Evolutionary conservation across 2,888 invertebrate species (phyloP), one percentile per base, ranked within the genome.

Genomic region (Rhingia campestris): DNA sequence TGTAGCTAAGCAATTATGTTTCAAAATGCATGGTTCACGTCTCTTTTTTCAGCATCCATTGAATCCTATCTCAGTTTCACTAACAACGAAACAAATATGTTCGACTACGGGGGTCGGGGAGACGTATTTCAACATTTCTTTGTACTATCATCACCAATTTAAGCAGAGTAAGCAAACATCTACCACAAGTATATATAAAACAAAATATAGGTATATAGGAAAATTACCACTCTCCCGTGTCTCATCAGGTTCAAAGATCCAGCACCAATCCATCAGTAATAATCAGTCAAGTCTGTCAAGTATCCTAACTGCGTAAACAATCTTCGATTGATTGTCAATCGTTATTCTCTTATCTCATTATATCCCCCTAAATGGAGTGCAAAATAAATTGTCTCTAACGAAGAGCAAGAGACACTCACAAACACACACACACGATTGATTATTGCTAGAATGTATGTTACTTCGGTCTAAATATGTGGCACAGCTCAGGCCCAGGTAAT

Each of bases 301-400:
- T 54, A 10, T 7, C n/a, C n/a, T 35, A 22, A 6, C 32, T 32
- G 9, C 6, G 54, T 63, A 82, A 82, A 77, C 67, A 77, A 56
- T 66, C 14, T 12, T 35, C 67, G 49, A 82, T 72, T 82, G 81
- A 77, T 67, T 74, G 73, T 69, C 73, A 81, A 66, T 76, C 66
- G 59, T 10, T 14, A 49, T 61, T 43, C 37, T 33, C 53, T 61
- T 43, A 30, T 33, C 53, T 37, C 45, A 7, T 22, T 22, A 2
- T 22, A 22, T 47, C 53, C 43, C 67, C 54, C n/a, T 7, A 47
- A 64, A 53, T 12, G 45, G 33, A 69, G 59, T 49, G 49, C 49
- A 39, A 75, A 67, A 63, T 45, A 32, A 80, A 73, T 53, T 59
- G 37, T 30, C 53, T 30, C 37, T 32, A 61, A 66, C 73, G 43